Evolutionary conservation across 2,113 vertebrate genomes (phyloP).

Genomic region (Sebastes schlegelii): DNA sequence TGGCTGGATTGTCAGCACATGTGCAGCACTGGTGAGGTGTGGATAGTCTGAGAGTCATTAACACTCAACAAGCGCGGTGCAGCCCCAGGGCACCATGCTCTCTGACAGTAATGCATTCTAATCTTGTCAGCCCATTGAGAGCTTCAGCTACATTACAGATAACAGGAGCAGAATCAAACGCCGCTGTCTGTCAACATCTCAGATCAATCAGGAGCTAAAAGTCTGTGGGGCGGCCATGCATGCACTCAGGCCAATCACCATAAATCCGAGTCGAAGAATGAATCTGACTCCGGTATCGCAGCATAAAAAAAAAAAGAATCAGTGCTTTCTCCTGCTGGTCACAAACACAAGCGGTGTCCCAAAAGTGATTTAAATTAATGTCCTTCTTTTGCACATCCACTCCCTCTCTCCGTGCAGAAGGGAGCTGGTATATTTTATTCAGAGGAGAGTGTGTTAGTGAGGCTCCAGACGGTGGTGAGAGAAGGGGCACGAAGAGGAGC

Average conservation of each 20-base stretch:
- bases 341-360: constrained; percentile 35
- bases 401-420: constrained; percentile 35
- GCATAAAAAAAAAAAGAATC: too few relatives aligned
- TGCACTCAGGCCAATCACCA: constrained; percentile 49
- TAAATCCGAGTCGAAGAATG: constrained; percentile 24
- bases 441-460: constrained; percentile 54
- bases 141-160: constrained; percentile 81
- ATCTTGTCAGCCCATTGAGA: constrained; percentile 82
- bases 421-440: constrained; percentile 67
- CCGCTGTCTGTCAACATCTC: constrained; percentile 78
- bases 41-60: constrained; percentile 80
- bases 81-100: constrained; percentile 73
- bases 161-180: constrained; percentile 79
- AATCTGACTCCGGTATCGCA: not conserved
- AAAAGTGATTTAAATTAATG: constrained; percentile 59
- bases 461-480: constrained; percentile 44
- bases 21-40: constrained; percentile 58
- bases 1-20: constrained; percentile 69
- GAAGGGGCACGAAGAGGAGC: constrained; percentile 19
- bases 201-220: constrained; percentile 74
- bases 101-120: constrained; percentile 84
- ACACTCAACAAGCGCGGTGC: constrained; percentile 72
- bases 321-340: constrained; percentile 27
- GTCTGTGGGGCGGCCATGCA: constrained; percentile 65
- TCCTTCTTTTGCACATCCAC: constrained; percentile 49